These are phyloP conservation scores for Phortica magna DNA, from an alignment of 2,888 invertebrate genomes.

Conservation along the genomic window DNA sequence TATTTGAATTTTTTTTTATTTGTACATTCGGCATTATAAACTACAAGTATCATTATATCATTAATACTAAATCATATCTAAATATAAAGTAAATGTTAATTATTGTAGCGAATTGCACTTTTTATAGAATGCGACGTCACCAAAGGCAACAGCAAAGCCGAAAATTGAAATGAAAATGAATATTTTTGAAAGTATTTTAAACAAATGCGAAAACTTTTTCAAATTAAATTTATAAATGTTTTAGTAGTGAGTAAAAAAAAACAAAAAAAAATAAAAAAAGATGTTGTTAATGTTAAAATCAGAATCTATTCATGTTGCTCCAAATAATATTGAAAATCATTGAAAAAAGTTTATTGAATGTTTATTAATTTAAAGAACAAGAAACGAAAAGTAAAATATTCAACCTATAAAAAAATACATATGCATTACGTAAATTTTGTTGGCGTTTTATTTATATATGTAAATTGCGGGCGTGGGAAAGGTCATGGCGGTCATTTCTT, in stretches of 20 bases:
- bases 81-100: conserved; percentile 15
- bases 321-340: background rate
- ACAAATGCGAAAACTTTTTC: background rate
- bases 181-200: conserved; percentile 19
- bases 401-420: background rate
- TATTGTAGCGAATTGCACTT: conserved; percentile 25
- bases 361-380: conserved; percentile 8
- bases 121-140: conserved; percentile 15
- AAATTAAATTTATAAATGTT: background rate
- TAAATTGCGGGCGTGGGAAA: no score
- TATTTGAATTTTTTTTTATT: conserved; percentile 16
- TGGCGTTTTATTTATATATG: no score
- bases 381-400: background rate
- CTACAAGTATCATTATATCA: conserved; percentile 21
- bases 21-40: background rate
- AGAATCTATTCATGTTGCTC: conserved; percentile 21
- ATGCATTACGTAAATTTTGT: no score
- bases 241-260: background rate
- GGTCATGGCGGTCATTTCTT: no score
- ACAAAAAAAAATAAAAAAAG: background rate
- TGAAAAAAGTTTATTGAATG: background rate
- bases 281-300: conserved; percentile 4
- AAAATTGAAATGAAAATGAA: background rate
- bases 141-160: background rate
- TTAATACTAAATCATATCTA: conserved; percentile 20